Evolutionary conservation across 1,140 invertebrate species (phyloP).

Genomic region (Heliothis virescens): DNA sequence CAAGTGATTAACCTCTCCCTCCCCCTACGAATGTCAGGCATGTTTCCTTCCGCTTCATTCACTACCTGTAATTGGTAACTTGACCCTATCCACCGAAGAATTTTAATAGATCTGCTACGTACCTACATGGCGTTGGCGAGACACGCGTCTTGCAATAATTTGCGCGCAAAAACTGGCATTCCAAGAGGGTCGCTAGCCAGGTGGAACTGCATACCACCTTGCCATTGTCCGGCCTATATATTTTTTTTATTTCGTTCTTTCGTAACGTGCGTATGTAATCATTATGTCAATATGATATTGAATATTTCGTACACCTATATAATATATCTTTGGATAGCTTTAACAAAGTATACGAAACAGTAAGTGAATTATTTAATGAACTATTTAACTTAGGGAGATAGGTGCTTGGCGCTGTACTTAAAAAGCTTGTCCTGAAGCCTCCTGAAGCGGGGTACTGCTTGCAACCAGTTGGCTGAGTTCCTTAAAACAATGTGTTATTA

Average conservation of each 20-base stretch:
- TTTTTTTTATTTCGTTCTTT: slow-evolving; percentile 17
- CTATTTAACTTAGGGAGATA: no score
- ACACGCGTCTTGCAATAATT: slow-evolving; percentile 32
- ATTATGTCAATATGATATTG: slow-evolving; percentile 35
- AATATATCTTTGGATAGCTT: background rate
- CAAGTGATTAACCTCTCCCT: slow-evolving; percentile 16
- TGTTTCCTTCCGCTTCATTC: slow-evolving; percentile 43
- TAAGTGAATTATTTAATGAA: no score
- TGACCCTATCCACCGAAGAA: slow-evolving; percentile 25
- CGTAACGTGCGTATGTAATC: slow-evolving; percentile 32
- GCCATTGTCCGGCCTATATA: slow-evolving; percentile 37
- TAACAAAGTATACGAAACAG: background rate
- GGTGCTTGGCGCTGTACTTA: no score
- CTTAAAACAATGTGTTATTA: no score
- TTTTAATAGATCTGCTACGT: slow-evolving; percentile 41
- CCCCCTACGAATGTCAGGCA: background rate
- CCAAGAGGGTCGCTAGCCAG: slow-evolving; percentile 44
- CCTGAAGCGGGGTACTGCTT: no score
- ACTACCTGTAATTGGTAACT: slow-evolving; percentile 47
- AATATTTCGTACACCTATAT: background rate
- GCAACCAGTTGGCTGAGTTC: no score
- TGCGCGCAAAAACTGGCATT: slow-evolving; percentile 46
- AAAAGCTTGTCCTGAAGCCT: no score
- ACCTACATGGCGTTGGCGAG: slow-evolving; percentile 1
- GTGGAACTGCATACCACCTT: slow-evolving; percentile 43